A percentile compares a stretch with the other conserved stretches of the same genome.
Conservation (phyloP, 2,113 vertebrate genomes). For the Charadrius vociferus region DNA sequence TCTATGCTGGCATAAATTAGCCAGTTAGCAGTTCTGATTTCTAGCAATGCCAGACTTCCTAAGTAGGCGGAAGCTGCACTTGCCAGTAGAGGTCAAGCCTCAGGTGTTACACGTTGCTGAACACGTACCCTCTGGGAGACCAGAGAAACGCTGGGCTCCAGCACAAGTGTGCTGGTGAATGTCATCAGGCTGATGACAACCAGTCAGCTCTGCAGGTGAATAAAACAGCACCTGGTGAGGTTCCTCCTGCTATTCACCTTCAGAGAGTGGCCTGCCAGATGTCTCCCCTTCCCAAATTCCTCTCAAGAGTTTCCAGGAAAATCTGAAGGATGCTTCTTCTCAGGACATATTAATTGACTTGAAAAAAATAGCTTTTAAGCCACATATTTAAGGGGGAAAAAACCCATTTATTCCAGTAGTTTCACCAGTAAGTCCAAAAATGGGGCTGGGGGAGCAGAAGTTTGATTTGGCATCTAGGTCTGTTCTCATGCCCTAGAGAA, state of each 20-base stretch:
- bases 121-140: accelerated
- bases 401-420: not conserved
- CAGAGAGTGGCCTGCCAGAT: not conserved
- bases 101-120: accelerated
- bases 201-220: not conserved
- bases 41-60: not conserved
- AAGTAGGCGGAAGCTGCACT: not conserved
- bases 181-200: not conserved
- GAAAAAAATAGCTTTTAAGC: not conserved
- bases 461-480: not conserved
- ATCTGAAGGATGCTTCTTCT: not conserved
- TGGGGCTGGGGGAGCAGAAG: not conserved
- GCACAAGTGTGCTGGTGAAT: accelerated
- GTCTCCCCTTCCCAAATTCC: not conserved
- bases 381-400: not conserved
- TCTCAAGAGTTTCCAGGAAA: not conserved
- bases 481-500: not conserved
- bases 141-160: not conserved
- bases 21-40: not conserved
- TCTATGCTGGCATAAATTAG: not conserved
- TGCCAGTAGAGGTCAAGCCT: not conserved
- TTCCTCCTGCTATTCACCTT: not conserved
- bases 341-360: not conserved
- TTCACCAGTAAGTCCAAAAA: not conserved
- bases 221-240: not conserved